Conservation (phyloP, 1,140 invertebrate genomes). For the Sitophilus oryzae region DNA sequence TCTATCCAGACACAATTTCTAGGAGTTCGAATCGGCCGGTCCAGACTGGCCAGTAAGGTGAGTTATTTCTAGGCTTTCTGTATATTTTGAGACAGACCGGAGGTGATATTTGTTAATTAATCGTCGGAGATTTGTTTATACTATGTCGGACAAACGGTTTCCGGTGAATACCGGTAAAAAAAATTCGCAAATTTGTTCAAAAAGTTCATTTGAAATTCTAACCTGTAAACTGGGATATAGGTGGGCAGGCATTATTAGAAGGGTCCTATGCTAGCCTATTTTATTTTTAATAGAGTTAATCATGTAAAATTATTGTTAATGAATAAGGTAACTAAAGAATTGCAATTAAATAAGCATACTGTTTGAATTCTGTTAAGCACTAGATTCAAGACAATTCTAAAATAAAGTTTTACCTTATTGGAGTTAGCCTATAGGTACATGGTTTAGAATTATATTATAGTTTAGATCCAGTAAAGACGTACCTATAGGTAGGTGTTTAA, state of each 20-base stretch:
- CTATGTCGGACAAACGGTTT: background rate
- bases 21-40: constrained; percentile 12
- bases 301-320: too few species aligned
- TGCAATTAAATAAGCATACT: too few species aligned
- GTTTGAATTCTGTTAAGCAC: too few species aligned
- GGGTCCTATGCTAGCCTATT: constrained; percentile 2
- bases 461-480: too few species aligned
- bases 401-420: too few species aligned
- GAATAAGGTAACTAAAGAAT: too few species aligned
- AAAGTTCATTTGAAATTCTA: constrained; percentile 8
- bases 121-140: constrained; percentile 2
- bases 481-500: too few species aligned
- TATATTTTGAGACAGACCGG: constrained; percentile 3
- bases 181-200: background rate
- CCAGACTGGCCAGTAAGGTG: constrained; percentile 19
- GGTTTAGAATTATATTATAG: too few species aligned
- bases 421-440: too few species aligned
- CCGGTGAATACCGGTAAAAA: background rate
- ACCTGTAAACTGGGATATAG: constrained; percentile 9
- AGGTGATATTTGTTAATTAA: constrained; percentile 14
- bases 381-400: too few species aligned
- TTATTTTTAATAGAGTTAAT: too few species aligned
- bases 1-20: constrained; percentile 7
- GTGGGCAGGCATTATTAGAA: background rate
- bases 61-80: constrained; percentile 5